phyloP scores from a whole-genome alignment of 2,113 vertebrate genomes.

The Gambusia affinis region DNA sequence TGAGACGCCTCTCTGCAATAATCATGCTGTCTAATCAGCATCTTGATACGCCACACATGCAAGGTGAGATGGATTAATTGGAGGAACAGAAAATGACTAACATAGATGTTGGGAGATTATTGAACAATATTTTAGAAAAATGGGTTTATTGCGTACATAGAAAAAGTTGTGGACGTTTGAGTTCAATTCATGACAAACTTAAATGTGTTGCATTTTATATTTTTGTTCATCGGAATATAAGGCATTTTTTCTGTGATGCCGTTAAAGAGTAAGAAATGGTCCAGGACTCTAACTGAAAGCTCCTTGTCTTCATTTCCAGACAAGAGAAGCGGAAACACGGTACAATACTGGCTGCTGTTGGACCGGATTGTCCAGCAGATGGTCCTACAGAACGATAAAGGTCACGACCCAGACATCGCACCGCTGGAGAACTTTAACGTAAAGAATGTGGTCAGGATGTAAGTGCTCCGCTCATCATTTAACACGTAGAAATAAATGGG shows the following conservation, averaged over 20 bases:
- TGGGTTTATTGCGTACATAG: too few relatives aligned
- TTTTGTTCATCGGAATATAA: too few relatives aligned
- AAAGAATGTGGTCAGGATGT: conserved; percentile 98
- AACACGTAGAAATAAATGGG: conserved; percentile 9
- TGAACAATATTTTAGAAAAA: too few relatives aligned
- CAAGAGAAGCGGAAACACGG: conserved; percentile 96
- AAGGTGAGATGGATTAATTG: too few relatives aligned
- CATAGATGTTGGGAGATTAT: too few relatives aligned
- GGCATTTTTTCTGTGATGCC: background rate
- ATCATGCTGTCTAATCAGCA: too few relatives aligned
- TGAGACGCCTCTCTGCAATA: too few relatives aligned
- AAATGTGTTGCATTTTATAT: too few relatives aligned
- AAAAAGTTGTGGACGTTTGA: too few relatives aligned
- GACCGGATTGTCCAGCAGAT: conserved; percentile 98
- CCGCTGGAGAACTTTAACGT: conserved; percentile 99
- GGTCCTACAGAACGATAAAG: conserved; percentile 97
- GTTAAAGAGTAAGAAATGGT: background rate
- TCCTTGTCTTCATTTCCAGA: conserved; percentile 73
- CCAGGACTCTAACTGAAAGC: conserved; percentile 7
- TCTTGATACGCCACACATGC: too few relatives aligned
- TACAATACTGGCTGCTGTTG: conserved; percentile 97
- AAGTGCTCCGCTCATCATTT: conserved; percentile 66
- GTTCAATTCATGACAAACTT: too few relatives aligned
- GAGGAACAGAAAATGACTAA: too few relatives aligned
- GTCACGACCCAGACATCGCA: conserved; percentile 94